phyloP scores from a whole-genome alignment of 1,140 invertebrate species.

The Cephus cinctus region DNA sequence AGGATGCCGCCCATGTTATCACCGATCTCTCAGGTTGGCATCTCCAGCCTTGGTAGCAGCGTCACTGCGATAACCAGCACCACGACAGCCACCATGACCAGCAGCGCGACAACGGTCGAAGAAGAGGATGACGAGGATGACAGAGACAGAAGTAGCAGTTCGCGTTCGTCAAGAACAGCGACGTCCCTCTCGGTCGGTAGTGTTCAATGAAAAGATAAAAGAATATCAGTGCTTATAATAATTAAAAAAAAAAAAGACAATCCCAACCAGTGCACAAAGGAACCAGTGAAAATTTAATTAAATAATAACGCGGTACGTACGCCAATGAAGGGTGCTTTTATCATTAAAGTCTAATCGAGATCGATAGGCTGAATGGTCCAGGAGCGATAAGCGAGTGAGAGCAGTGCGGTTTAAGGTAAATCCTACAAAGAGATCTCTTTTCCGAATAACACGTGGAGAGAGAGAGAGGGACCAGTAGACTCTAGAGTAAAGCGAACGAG shows the following conservation, averaged over 20 bases:
- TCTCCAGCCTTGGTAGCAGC: conserved; percentile 29
- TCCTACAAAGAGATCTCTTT: conserved; percentile 50
- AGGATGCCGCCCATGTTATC: conserved; percentile 47
- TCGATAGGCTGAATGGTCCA: too few relatives aligned
- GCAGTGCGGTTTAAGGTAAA: conserved; percentile 28
- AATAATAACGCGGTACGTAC: background rate
- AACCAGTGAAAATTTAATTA: background rate
- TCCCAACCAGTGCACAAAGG: background rate
- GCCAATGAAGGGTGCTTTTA: conserved; percentile 2
- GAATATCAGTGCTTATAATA: too few relatives aligned
- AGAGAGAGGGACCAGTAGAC: too few relatives aligned
- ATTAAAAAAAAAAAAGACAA: background rate
- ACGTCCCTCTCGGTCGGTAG: conserved; percentile 29
- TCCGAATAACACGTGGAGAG: too few relatives aligned
- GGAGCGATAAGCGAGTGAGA: background rate
- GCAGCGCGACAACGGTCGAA: conserved; percentile 15
- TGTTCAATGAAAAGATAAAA: conserved; percentile 24
- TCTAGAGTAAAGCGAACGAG: conserved; percentile 29
- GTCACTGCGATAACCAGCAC: conserved; percentile 18
- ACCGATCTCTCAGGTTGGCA: conserved; percentile 36
- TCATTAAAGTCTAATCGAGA: background rate
- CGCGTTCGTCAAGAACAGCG: conserved; percentile 7
- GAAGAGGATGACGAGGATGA: conserved; percentile 22
- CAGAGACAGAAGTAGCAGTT: conserved; percentile 5
- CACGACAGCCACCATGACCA: conserved; percentile 20